Base-by-base conservation (phyloP, 1,140 invertebrate genomes). In the Holotrichia oblita region DNA sequence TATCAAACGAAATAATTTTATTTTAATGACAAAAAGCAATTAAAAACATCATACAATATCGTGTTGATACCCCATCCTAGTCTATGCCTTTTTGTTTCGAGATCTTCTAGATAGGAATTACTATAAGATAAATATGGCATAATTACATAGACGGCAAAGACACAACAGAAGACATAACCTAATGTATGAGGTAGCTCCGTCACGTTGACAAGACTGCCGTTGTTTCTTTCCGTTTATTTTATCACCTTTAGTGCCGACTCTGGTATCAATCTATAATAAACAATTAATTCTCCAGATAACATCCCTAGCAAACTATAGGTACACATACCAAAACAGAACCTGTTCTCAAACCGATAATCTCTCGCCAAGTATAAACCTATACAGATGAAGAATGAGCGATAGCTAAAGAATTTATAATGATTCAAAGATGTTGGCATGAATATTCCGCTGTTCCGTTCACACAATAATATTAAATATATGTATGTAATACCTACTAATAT, bases 241-340 rank as follows among this genome's bases (percentile, higher is more conserved):
- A 69, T 27, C 61, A 27, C 61, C 61, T 69, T 17, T 6, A 27
- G 2, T 48, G 7, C 44, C 44, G 44, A 17, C 44, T 48, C n/a
- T 17, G 7, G 44, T 69, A 69, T 69, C 61, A 69, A 69, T 69
- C 61, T 69, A 69, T 34, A 69, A 69, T 69, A 69, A 69, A 69
- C 61, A 69, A 69, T 69, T 69, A 69, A 69, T 22, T 34, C 22
- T 22, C 20, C 61, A 69, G 44, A 48, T 48, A 48, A 69, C 59
- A 20, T 69, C 61, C 61, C 14, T 12, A 69, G n/a, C 44, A 48
- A 48, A 2, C 44, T 6, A 6, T 8, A 48, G n/a, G 2, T 20
- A 69, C 12, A 24, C 61, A 27, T 69, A 69, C 22, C 61, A 69
- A 69, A 69, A 34, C 61, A 22, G 12, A 27, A 9, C 61, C 61